Percentiles rank a stretch among this genome's conserved stretches.
phyloP scores from a whole-genome alignment of 2,888 invertebrate genomes.

The Camptogramma bilineatum region DNA sequence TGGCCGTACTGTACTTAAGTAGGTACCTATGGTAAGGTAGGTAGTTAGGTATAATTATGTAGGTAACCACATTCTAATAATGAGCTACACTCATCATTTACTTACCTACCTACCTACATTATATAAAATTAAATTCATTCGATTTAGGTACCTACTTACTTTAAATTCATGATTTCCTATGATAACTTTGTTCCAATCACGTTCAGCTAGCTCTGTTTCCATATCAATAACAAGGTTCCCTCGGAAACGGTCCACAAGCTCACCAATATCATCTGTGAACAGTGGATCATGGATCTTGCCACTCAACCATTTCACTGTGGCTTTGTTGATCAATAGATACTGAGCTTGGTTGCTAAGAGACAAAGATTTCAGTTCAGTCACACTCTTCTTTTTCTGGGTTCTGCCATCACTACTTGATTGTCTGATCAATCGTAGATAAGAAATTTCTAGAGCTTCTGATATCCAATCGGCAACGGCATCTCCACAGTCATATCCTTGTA shows the following conservation, averaged over 20 bases:
- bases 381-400: constrained; percentile 62
- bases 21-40: too few species aligned
- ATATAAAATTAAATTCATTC: too few species aligned
- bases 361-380: constrained; percentile 58
- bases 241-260: constrained; percentile 92
- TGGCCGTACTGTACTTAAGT: too few species aligned
- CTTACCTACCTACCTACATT: too few species aligned
- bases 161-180: constrained; percentile 88
- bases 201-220: constrained; percentile 90
- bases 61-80: too few species aligned
- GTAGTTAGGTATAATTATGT: too few species aligned
- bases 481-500: constrained; percentile 94
- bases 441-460: constrained; percentile 87
- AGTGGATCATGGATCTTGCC: constrained; percentile 84
- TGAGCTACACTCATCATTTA: too few species aligned
- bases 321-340: constrained; percentile 91
- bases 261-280: constrained; percentile 81
- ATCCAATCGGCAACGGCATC: constrained; percentile 93
- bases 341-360: constrained; percentile 94
- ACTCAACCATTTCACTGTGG: constrained; percentile 90
- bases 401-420: constrained; percentile 80
- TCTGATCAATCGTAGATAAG: constrained; percentile 89
- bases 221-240: constrained; percentile 95
- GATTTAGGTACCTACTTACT: constrained; percentile 70
- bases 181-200: constrained; percentile 87